phyloP scores from a whole-genome alignment of 1,140 invertebrate genomes.

The Aphelenchoides fujianensis region DNA sequence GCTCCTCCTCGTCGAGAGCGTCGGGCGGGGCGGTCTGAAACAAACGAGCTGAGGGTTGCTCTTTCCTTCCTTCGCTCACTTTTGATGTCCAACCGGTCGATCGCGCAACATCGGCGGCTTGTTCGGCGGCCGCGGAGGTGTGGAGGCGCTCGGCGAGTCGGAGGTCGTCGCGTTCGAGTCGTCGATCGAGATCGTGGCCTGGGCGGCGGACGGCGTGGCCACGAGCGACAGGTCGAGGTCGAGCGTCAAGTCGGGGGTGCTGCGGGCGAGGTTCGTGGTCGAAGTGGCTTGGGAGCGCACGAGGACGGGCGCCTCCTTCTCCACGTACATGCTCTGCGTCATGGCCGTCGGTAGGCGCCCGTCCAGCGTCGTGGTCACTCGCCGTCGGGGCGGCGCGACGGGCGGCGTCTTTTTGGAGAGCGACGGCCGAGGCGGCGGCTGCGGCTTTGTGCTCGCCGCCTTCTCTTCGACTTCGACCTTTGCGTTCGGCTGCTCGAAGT shows the following conservation, averaged over 20 bases:
- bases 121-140: neutral
- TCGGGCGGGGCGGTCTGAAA: conserved; percentile 5
- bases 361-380: neutral
- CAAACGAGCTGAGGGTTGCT: neutral
- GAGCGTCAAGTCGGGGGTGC: neutral
- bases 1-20: neutral
- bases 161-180: neutral
- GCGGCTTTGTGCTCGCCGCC: neutral
- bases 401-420: neutral
- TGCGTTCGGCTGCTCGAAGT: neutral
- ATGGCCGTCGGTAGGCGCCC: neutral
- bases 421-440: conserved; percentile 7
- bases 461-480: neutral
- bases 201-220: neutral
- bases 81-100: neutral
- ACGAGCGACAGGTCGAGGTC: neutral
- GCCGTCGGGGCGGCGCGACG: neutral
- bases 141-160: neutral
- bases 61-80: too few species aligned
- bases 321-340: conserved; percentile 16
- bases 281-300: conserved; percentile 10
- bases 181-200: neutral
- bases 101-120: neutral
- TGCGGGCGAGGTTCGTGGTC: conserved; percentile 13
- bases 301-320: neutral